These are phyloP conservation scores for Piaya cayana DNA, from an alignment of 2,113 vertebrate species.

Conservation along the genomic window DNA sequence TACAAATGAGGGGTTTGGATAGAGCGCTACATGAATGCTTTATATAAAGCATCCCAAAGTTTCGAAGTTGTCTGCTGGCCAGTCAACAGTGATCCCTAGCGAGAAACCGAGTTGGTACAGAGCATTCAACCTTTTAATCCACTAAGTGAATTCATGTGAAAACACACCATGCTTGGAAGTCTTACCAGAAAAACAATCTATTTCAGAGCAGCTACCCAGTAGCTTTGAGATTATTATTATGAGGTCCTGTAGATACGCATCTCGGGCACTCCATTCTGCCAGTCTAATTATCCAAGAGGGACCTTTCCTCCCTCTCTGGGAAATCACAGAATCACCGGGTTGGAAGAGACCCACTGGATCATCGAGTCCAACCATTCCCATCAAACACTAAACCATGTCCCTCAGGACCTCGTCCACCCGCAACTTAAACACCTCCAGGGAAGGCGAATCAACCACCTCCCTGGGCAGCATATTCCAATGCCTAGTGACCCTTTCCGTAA, in stretches of 20 bases:
- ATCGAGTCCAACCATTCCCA: too few relatives aligned
- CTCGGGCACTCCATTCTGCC: neutral
- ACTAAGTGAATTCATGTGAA: neutral
- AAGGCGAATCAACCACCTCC: too few relatives aligned
- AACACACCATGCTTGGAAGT: neutral
- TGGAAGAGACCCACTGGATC: too few relatives aligned
- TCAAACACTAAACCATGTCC: too few relatives aligned
- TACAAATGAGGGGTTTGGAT: neutral
- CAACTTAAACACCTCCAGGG: too few relatives aligned
- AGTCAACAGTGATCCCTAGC: neutral
- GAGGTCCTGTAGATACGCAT: accelerated
- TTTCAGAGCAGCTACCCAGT: neutral
- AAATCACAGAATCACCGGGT: too few relatives aligned
- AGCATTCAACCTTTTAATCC: neutral
- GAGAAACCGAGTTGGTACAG: neutral
- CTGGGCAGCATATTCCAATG: too few relatives aligned
- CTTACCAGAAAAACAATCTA: neutral
- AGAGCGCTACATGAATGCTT: neutral
- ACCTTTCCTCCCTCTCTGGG: neutral
- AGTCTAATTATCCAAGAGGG: neutral
- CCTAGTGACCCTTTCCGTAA: too few relatives aligned
- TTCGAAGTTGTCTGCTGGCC: neutral
- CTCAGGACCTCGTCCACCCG: too few relatives aligned
- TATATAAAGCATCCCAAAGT: neutral
- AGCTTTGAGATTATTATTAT: neutral